Evolutionary conservation across 2,797 vertebrate genomes (phyloP).

Genomic region (Acropternis orthonyx): DNA sequence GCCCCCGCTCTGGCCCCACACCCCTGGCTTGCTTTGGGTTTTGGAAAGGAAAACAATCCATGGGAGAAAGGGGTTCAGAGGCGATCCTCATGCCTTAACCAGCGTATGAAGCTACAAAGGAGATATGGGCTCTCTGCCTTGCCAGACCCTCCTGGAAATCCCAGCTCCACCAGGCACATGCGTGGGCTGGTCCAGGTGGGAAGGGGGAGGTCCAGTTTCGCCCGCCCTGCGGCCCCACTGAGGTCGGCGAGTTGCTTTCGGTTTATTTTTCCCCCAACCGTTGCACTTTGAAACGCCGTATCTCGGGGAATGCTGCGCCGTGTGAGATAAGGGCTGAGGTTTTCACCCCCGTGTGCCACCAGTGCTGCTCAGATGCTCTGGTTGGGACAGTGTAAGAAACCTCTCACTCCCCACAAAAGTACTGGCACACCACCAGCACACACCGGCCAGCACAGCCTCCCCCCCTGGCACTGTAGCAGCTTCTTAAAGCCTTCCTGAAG

Average conservation of each 20-base stretch:
- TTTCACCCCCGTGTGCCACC: background rate
- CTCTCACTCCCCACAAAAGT: background rate
- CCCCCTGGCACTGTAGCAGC: accelerated
- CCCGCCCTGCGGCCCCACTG: background rate
- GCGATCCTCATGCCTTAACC: background rate
- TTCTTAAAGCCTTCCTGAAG: background rate
- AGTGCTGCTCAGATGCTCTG: accelerated
- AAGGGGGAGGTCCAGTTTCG: background rate
- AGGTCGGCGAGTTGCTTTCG: background rate
- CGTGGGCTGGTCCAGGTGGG: background rate
- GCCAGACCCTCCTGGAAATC: background rate
- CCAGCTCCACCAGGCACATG: background rate
- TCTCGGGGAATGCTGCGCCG: background rate
- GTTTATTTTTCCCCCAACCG: background rate
- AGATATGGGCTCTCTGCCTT: background rate
- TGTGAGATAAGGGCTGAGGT: constrained; percentile 1
- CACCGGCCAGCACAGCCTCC: accelerated
- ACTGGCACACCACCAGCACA: accelerated
- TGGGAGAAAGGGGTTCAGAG: background rate
- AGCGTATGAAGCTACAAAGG: background rate
- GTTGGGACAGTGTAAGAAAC: background rate
- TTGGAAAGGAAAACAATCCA: background rate
- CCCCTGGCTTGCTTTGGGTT: background rate
- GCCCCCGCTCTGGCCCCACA: background rate
- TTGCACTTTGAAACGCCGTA: constrained; percentile 15